Conservation (phyloP, 2,888 invertebrate species). For the Eumerus sabulonum region DNA sequence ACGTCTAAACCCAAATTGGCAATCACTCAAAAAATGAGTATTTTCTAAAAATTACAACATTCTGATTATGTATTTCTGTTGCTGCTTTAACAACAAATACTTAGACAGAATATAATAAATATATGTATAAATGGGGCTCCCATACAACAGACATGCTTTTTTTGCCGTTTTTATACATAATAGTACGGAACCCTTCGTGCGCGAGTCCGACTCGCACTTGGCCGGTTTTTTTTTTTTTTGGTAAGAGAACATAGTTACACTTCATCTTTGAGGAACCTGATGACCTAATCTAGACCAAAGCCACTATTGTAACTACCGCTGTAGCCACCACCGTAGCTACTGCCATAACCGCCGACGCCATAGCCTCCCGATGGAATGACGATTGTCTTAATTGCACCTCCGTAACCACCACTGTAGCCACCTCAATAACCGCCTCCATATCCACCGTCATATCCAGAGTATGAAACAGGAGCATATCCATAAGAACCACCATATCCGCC, state of each 20-base stretch:
- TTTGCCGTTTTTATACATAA: no score
- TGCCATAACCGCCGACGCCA: conserved; percentile 16
- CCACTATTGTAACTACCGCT: conserved; percentile 17
- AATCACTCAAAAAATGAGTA: no score
- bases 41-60: no score
- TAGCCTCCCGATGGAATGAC: background rate
- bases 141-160: no score
- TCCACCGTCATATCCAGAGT: background rate
- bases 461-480: conserved; percentile 12
- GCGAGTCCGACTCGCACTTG: no score
- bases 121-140: no score
- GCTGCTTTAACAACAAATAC: no score
- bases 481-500: conserved; percentile 31
- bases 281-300: conserved; percentile 19
- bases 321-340: conserved; percentile 29
- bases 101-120: no score
- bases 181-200: no score
- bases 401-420: conserved; percentile 9
- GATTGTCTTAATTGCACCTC: background rate
- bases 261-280: conserved; percentile 22
- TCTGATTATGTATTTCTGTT: no score
- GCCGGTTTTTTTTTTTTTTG: no score
- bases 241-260: conserved; percentile 16
- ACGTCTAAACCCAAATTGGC: no score
- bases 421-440: conserved; percentile 19